A percentile compares a stretch with the other conserved stretches of the same genome.
phyloP scores from a whole-genome alignment of 2,113 vertebrate species.

The Acrocephalus arundinaceus region DNA sequence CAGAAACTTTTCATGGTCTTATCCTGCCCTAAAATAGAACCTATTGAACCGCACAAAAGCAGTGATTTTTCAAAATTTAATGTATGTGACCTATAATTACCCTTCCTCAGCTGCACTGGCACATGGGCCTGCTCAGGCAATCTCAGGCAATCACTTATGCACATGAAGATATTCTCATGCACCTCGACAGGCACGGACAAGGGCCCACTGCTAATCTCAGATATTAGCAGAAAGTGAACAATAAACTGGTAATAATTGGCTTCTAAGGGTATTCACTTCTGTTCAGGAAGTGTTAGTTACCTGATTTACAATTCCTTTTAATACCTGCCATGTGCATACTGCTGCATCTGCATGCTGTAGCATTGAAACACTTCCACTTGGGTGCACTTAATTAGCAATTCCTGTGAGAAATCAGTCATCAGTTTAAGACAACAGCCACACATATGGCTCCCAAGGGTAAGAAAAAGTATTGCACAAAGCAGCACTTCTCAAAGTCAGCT shows the following conservation, averaged over 20 bases:
- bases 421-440: constrained; percentile 7
- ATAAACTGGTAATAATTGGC: constrained; percentile 10
- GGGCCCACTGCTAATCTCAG: not conserved
- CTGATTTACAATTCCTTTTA: constrained; percentile 15
- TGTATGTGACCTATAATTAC: constrained; percentile 7
- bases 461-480: not conserved
- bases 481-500: not conserved
- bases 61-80: constrained; percentile 42
- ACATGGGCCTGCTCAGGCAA: not conserved
- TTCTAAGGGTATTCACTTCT: not conserved
- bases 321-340: not conserved
- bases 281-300: not conserved
- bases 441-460: not conserved
- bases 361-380: not conserved
- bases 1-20: not conserved
- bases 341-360: not conserved
- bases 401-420: constrained; percentile 19
- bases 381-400: constrained; percentile 8
- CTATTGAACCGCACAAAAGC: not conserved
- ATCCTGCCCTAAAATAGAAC: not conserved
- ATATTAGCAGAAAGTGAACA: constrained; percentile 22
- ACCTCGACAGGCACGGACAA: not conserved
- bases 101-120: not conserved
- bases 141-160: not conserved
- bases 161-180: not conserved